phyloP scores from a whole-genome alignment of 2,797 vertebrate species.

The Graptemys geographica region DNA sequence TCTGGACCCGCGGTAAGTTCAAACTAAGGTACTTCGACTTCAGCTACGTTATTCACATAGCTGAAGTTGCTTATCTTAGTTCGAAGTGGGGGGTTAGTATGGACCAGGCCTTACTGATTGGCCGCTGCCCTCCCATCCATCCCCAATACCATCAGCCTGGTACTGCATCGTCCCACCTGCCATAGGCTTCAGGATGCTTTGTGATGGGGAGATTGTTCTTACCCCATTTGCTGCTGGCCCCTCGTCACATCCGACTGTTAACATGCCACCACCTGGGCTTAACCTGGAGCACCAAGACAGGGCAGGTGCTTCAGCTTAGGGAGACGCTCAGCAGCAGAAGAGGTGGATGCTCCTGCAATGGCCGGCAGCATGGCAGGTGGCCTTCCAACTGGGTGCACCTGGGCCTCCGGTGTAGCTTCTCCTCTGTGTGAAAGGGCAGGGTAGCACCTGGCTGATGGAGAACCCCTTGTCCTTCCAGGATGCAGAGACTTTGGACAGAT shows the following conservation, averaged over 20 bases:
- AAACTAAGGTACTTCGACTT: too few species aligned
- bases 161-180: background rate
- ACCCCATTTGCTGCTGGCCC: background rate
- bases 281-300: background rate
- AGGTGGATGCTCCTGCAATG: background rate
- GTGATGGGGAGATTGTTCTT: background rate
- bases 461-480: background rate
- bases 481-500: background rate
- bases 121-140: background rate
- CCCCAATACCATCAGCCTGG: background rate
- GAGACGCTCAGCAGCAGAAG: background rate
- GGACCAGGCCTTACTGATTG: background rate
- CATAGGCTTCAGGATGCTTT: background rate
- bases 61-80: too few species aligned
- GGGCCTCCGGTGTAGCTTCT: background rate
- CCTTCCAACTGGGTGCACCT: background rate
- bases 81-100: too few species aligned
- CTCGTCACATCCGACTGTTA: background rate
- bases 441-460: background rate
- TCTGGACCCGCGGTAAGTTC: too few species aligned
- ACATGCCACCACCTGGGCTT: background rate
- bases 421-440: background rate
- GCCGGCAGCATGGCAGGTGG: background rate
- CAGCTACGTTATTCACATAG: too few species aligned
- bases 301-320: background rate